Percentiles rank a stretch among this genome's conserved stretches.
Evolutionary conservation across 2,888 invertebrate genomes (phyloP).

Genomic region (Deilephila elpenor): DNA sequence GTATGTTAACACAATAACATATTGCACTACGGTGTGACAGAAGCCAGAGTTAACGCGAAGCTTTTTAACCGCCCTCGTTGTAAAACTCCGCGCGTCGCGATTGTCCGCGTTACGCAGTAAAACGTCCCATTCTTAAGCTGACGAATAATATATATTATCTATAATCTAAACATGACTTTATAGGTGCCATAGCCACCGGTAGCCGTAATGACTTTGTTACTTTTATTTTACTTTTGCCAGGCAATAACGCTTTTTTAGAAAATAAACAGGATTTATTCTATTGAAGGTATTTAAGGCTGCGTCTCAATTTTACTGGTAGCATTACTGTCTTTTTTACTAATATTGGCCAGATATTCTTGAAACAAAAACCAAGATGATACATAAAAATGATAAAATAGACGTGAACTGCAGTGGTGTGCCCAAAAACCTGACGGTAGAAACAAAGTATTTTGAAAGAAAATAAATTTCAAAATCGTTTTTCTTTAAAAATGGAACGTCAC

Average conservation of each 20-base stretch:
- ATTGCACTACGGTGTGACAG: slow-evolving; percentile 56
- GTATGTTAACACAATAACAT: background rate
- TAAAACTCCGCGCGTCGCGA: slow-evolving; percentile 76
- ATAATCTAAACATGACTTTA: slow-evolving; percentile 67
- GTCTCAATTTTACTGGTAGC: background rate
- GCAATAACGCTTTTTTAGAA: slow-evolving; percentile 25
- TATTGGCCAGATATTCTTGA: too few relatives aligned
- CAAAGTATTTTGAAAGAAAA: too few relatives aligned
- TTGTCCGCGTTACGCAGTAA: slow-evolving; percentile 83
- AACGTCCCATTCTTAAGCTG: slow-evolving; percentile 70
- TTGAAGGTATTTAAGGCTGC: background rate
- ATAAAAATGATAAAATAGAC: too few relatives aligned
- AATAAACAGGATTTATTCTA: slow-evolving; percentile 12
- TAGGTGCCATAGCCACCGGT: slow-evolving; percentile 40
- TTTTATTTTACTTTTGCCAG: slow-evolving; percentile 28
- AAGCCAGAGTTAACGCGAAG: slow-evolving; percentile 65
- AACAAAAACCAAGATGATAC: too few relatives aligned
- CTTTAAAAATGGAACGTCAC: background rate
- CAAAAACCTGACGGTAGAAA: too few relatives aligned
- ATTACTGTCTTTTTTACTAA: background rate
- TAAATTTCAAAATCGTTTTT: background rate
- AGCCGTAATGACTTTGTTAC: slow-evolving; percentile 34
- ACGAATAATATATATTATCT: slow-evolving; percentile 70
- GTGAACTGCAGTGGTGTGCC: too few relatives aligned
- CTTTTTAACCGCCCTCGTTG: slow-evolving; percentile 80